Base-by-base conservation (phyloP, 23 tunicate genomes). In the Ascidia mentula region DNA sequence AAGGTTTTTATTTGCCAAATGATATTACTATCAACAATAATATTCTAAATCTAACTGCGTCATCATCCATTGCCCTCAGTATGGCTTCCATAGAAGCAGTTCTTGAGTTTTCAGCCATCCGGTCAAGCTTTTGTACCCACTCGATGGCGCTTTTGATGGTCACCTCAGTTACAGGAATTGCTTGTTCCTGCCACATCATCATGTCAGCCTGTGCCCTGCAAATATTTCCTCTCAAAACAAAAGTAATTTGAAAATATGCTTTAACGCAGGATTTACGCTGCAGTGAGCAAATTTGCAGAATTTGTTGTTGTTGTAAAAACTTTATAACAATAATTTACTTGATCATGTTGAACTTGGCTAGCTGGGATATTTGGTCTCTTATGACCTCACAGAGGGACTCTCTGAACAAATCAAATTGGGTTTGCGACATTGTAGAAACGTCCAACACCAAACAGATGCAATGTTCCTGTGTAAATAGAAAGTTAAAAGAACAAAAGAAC, bases 271-370 rank as follows among this genome's bases (percentile, higher is more conserved):
- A 12, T 15, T 15, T 9, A 42, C 15, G 15, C 15, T 42, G 28
- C 24, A 20, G 22, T 53, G 13, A 28, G 53, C 15, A 53, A 9
- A 9, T 53, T 53, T 5, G 24, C 24, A 9, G 13, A 53, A 9
- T 5, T 53, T 6, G 1, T 53, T 53, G 65, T 53, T 53, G 1
- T 1, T 20, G 13, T 6, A 53, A 53, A 5, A 6, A 53, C n/a
- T n/a, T n/a, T n/a, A n/a, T n/a, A n/a, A n/a, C n/a, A 5, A 53
- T 3, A 6, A 3, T 20, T 53, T 60, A 93, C 98, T 86, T 83
- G 71, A 93, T 93, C 83, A 93, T 83, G 70, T 93, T 93, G 60
- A 93, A 84, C 60, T 85, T 88, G 0, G 98, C 98, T 13, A 93
- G 79, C 59, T 93, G 92, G 9, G 98, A 83, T 0, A 88, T 89